These are phyloP conservation scores for Diabrotica undecimpunctata DNA, from an alignment of 1,140 invertebrate genomes.

Conservation along the genomic window DNA sequence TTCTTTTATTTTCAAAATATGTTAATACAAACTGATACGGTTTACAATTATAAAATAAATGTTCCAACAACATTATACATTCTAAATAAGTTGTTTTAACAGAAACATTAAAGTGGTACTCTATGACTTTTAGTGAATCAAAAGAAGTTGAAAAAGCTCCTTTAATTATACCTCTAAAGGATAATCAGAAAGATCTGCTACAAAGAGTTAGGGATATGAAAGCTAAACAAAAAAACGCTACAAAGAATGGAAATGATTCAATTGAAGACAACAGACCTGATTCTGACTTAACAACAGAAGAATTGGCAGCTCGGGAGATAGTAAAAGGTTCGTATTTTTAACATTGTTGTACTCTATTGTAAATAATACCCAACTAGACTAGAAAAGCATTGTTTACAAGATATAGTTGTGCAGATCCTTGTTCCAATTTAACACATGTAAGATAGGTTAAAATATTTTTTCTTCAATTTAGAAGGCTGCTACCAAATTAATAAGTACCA, in stretches of 20 bases:
- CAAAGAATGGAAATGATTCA: constrained; percentile 32
- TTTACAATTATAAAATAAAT: too few species aligned
- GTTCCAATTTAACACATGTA: too few species aligned
- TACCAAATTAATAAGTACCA: too few species aligned
- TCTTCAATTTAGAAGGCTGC: too few species aligned
- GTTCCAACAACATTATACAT: too few species aligned
- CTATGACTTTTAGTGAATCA: constrained; percentile 47
- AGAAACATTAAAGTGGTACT: too few species aligned
- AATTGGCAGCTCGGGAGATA: constrained; percentile 52
- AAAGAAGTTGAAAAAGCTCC: constrained; percentile 52
- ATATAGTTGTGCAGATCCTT: too few species aligned
- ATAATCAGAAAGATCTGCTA: constrained; percentile 49
- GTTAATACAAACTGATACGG: too few species aligned
- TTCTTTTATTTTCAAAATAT: constrained; percentile 10
- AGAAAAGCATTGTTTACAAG: too few species aligned
- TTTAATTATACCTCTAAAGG: constrained; percentile 62
- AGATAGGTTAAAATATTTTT: too few species aligned
- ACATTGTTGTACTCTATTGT: background rate
- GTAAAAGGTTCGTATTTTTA: constrained; percentile 37
- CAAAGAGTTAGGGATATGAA: constrained; percentile 41
- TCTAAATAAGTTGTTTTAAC: too few species aligned
- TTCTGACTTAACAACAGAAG: constrained; percentile 50
- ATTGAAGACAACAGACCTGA: constrained; percentile 37
- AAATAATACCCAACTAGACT: background rate
- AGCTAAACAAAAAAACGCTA: constrained; percentile 29